A percentile compares a stretch with the other conserved stretches of the same genome.
These are phyloP conservation scores for Melopsittacus undulatus DNA, from an alignment of 2,797 vertebrate genomes.

Conservation along the genomic window DNA sequence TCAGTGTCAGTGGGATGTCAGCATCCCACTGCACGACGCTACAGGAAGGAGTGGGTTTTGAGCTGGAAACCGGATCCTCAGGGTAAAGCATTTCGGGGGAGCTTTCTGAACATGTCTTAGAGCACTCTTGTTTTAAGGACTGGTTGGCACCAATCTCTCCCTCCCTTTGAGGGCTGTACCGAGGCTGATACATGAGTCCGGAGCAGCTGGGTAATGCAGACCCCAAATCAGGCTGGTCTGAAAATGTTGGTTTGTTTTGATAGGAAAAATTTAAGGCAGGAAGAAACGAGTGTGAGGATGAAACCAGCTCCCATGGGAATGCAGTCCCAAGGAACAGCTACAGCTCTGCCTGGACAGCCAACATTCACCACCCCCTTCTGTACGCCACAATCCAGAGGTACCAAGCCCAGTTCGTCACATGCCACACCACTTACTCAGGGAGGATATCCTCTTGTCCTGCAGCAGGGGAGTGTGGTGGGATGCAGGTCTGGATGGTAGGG, in stretches of 20 bases:
- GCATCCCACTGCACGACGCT: accelerated
- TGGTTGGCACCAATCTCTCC: background rate
- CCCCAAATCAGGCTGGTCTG: background rate
- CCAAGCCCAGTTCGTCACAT: accelerated
- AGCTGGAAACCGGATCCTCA: background rate
- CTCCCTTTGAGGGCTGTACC: background rate
- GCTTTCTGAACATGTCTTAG: background rate
- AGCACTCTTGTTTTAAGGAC: background rate
- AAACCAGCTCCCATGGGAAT: background rate
- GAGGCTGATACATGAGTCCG: background rate
- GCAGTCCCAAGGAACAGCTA: background rate
- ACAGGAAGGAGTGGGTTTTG: background rate
- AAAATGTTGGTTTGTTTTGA: background rate
- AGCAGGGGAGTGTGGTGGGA: background rate
- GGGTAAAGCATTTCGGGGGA: background rate
- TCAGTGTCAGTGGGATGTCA: background rate
- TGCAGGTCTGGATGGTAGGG: background rate
- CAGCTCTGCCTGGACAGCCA: background rate
- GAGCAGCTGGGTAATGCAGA: background rate
- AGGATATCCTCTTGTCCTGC: background rate
- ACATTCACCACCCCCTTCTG: too few relatives aligned
- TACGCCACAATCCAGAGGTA: accelerated
- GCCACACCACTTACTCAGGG: slow-evolving; percentile 34
- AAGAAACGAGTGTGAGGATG: background rate
- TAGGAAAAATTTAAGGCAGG: background rate